These are phyloP conservation scores for Holothuria leucospilota DNA, from an alignment of 53 echinoderm and acorn worm genomes.

Conservation along the genomic window DNA sequence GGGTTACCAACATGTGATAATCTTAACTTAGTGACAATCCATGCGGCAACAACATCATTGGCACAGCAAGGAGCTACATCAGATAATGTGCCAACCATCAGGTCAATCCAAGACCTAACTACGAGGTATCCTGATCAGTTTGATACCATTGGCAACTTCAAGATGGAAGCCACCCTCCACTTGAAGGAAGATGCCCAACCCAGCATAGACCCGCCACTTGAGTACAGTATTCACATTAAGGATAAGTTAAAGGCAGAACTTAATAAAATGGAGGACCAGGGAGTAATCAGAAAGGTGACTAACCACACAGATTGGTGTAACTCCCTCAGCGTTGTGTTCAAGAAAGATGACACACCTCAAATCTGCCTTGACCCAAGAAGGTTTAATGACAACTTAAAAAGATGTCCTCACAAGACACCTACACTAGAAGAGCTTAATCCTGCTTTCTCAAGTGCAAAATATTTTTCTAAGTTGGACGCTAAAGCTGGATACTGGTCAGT, in stretches of 20 bases:
- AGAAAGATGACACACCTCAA: no score
- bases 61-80: not conserved
- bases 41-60: not conserved
- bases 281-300: conserved; percentile 54
- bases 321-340: no score
- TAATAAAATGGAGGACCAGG: conserved; percentile 55
- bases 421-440: conserved; percentile 76
- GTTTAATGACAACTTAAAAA: conserved; percentile 65
- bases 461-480: no score
- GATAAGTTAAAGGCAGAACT: no score
- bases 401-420: conserved; percentile 61
- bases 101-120: conserved; percentile 6
- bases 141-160: no score
- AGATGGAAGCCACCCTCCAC: no score
- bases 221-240: conserved; percentile 57
- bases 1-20: conserved; percentile 61
- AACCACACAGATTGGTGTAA: conserved; percentile 58
- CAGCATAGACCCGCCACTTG: conserved; percentile 55
- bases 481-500: conserved; percentile 85
- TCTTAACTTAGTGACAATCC: conserved; percentile 65
- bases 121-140: no score
- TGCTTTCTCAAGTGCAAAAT: conserved; percentile 59
- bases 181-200: no score
- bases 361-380: no score
- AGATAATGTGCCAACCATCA: not conserved